A percentile compares a stretch with the other conserved stretches of the same genome.
Evolutionary conservation across 2,797 vertebrate species (phyloP).

Genomic region (Acanthornis magna): DNA sequence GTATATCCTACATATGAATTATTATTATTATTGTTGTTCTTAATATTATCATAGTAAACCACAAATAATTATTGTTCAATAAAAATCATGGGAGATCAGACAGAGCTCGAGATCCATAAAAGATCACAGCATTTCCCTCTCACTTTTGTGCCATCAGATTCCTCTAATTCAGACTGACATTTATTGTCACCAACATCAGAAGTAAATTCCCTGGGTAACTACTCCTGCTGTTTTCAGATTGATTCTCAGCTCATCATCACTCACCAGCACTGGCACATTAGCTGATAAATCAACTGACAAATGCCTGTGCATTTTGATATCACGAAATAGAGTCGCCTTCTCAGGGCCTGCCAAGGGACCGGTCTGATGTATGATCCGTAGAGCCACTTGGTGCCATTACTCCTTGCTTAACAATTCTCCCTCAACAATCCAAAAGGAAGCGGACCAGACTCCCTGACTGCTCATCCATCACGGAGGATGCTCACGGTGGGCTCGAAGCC

Average conservation of each 20-base stretch:
- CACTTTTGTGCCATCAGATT: background rate
- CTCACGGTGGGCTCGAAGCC: conserved; percentile 13
- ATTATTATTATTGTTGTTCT: background rate
- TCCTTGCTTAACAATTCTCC: conserved; percentile 24
- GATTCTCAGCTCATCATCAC: conserved; percentile 26
- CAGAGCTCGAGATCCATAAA: background rate
- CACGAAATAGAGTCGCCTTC: background rate
- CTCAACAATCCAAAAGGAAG: background rate
- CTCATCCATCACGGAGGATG: conserved; percentile 20
- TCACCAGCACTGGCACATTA: conserved; percentile 25
- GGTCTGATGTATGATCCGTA: conserved; percentile 15
- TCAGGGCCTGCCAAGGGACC: background rate
- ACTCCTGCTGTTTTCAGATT: conserved; percentile 8
- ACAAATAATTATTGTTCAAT: background rate
- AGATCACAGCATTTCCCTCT: background rate
- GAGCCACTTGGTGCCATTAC: background rate
- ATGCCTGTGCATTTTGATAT: conserved; percentile 24
- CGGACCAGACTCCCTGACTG: background rate
- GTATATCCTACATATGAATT: background rate
- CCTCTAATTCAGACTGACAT: background rate
- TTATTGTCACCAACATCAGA: background rate
- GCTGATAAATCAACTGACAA: conserved; percentile 58
- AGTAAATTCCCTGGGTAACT: conserved; percentile 25
- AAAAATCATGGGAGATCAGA: background rate
- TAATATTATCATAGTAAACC: background rate